A percentile compares a stretch with the other conserved stretches of the same genome.
phyloP scores from a whole-genome alignment of 1,140 invertebrate species.

The Brachystomella parvula region DNA sequence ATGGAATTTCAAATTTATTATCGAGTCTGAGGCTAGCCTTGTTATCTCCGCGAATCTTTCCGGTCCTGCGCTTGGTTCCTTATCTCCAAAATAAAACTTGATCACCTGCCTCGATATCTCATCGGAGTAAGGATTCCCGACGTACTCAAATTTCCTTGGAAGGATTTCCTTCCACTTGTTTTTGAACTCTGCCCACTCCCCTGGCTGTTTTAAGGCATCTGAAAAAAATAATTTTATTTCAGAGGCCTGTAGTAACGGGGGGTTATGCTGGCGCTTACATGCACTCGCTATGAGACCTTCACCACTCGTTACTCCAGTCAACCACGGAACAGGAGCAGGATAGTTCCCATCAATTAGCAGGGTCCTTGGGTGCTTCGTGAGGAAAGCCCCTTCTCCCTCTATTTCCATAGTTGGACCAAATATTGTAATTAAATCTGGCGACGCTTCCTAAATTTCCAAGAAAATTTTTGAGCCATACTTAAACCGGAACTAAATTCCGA shows the following conservation, averaged over 20 bases:
- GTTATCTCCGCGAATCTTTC: background rate
- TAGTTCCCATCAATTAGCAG: constrained; percentile 43
- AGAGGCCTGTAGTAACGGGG: background rate
- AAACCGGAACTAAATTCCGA: background rate
- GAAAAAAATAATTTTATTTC: background rate
- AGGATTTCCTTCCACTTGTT: background rate
- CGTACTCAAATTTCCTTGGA: background rate
- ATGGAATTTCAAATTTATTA: background rate
- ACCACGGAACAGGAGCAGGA: constrained; percentile 2
- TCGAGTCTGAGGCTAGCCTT: background rate
- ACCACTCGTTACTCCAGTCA: constrained; percentile 2
- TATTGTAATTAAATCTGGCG: background rate
- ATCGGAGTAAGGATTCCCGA: background rate
- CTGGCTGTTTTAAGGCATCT: background rate
- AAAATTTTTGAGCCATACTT: background rate
- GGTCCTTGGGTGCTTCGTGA: constrained; percentile 42
- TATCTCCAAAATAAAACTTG: background rate
- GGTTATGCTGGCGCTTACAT: background rate
- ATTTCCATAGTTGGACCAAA: constrained; percentile 38
- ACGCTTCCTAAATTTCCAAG: background rate
- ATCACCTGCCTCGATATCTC: background rate
- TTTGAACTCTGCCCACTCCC: background rate
- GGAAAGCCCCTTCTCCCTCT: constrained; percentile 47
- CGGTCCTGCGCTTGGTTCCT: background rate
- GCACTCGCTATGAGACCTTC: background rate